Base-by-base conservation (phyloP, 2,888 invertebrate genomes). In the Spodoptera exigua region DNA sequence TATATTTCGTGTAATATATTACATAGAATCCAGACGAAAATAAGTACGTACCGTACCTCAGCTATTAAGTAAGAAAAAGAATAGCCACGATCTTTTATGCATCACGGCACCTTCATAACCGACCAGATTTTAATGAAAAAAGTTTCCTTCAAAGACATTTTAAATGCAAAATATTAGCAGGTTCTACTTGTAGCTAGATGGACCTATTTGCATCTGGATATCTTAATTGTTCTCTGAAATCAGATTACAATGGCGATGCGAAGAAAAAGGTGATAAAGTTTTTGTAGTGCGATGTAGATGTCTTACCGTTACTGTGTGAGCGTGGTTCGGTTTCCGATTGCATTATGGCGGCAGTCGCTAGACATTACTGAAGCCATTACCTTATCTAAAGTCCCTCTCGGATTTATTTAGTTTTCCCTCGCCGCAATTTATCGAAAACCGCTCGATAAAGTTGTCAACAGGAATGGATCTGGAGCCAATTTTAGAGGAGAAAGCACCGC, bases 361-460 rank as follows among this genome's bases (percentile, higher is more conserved):
- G 91, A 91, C 93, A 93, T 93, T 93, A 93, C 92, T 88, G 89
- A 87, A 90, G 86, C 93, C 93, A 93, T 94, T 94, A 93, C 94
- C 93, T 94, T 94, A 94, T 94, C 93, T 94, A 91, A 94, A 94
- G 94, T 91, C 93, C 91, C 89, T 92, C 91, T 91, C 89, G 93
- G 93, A 94, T 93, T 94, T 93, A 94, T 93, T 93, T 93, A 93
- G 93, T 93, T 92, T 93, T 93, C 92, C 92, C 91, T 91, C 89
- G 90, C 92, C 92, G 92, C 93, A 92, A 93, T 93, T 93, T 93
- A 93, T 93, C 93, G 94, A 92, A 93, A 92, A 92, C 89, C 92
- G 91, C 88, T 93, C 93, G 94, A 94, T 94, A 93, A 93, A 92
- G 90, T 93, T 93, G 93, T 93, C 93, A 94, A 93, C 93, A 92